These are phyloP conservation scores for Pammene aurita DNA, from an alignment of 2,888 invertebrate genomes.

Conservation along the genomic window DNA sequence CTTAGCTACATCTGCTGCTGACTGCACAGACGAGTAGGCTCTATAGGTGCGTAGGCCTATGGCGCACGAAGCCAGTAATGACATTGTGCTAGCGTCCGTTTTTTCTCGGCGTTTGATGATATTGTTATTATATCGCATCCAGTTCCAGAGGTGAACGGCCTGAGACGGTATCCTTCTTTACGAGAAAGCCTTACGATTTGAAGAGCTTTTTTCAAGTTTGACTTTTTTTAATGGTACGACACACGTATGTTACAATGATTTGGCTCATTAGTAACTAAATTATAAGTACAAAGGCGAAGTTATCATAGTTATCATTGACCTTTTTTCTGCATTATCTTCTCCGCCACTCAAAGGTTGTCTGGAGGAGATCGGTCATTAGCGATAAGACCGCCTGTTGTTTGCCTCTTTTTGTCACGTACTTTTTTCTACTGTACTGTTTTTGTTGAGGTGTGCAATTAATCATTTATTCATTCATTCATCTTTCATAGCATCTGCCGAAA, in stretches of 20 bases:
- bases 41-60: slow-evolving; percentile 59
- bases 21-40: slow-evolving; percentile 38
- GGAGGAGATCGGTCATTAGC: no score
- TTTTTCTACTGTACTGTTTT: no score
- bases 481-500: no score
- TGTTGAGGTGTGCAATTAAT: no score
- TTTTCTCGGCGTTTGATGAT: slow-evolving; percentile 78
- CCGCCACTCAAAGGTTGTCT: no score
- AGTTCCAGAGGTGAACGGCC: slow-evolving; percentile 66
- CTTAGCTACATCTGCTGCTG: not conserved
- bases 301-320: no score
- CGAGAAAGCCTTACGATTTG: slow-evolving; percentile 30
- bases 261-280: not conserved
- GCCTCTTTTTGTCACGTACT: no score
- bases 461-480: no score
- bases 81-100: slow-evolving; percentile 76
- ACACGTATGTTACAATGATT: not conserved
- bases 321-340: no score
- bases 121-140: slow-evolving; percentile 78
- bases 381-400: no score
- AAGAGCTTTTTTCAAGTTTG: not conserved
- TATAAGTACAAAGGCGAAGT: no score
- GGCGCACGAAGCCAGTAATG: slow-evolving; percentile 74
- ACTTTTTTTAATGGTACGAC: not conserved
- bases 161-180: slow-evolving; percentile 47